These are phyloP conservation scores for Rhopalosiphum maidis DNA, from an alignment of 1,140 invertebrate species.

Conservation along the genomic window DNA sequence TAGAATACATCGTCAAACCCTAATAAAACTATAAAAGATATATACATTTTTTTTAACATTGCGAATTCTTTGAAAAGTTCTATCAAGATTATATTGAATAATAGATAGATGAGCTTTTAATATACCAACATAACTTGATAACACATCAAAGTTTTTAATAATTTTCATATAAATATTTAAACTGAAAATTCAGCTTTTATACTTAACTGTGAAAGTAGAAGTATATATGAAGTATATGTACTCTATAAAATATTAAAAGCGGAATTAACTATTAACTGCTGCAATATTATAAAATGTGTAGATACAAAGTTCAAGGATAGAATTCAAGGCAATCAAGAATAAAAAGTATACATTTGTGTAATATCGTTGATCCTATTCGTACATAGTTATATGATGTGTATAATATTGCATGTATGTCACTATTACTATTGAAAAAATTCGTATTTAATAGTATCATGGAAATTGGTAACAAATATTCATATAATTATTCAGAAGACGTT, in stretches of 20 bases:
- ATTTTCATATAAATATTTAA: neutral
- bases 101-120: neutral
- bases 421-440: neutral
- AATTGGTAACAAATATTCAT: neutral
- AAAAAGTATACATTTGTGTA: neutral
- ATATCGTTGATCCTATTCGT: neutral
- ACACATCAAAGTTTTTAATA: too few relatives aligned
- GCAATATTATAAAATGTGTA: neutral
- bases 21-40: neutral
- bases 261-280: neutral
- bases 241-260: neutral
- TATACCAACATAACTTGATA: neutral
- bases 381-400: neutral
- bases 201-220: constrained; percentile 19
- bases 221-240: neutral
- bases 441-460: neutral
- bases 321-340: constrained; percentile 32
- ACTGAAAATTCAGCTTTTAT: neutral
- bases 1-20: too few relatives aligned
- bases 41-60: neutral
- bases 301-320: constrained; percentile 33
- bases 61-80: neutral
- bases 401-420: neutral
- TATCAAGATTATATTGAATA: neutral
- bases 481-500: neutral